A percentile compares a stretch with the other conserved stretches of the same genome.
Conservation (phyloP, 2,797 vertebrate species). For the Clamator glandarius region DNA sequence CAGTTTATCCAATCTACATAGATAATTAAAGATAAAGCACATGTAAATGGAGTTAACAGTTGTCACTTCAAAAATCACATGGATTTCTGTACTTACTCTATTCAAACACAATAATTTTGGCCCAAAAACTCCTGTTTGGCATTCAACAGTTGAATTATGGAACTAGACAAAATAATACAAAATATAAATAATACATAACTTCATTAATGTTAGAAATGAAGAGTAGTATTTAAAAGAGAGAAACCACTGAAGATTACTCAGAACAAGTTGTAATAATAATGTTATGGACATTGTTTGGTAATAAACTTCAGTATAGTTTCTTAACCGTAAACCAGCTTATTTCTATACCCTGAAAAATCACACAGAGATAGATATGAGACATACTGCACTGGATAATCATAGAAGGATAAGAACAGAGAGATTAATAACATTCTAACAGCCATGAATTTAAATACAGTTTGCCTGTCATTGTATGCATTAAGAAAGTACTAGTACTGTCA, state of each 20-base stretch:
- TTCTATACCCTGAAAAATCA: background rate
- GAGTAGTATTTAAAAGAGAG: background rate
- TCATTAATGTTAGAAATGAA: background rate
- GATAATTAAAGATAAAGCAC: background rate
- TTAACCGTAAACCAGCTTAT: background rate
- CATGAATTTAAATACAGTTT: background rate
- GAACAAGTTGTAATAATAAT: background rate
- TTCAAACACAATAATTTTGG: background rate
- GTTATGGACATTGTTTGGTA: background rate
- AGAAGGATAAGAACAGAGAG: background rate
- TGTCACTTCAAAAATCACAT: background rate
- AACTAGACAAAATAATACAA: background rate
- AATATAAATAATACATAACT: background rate
- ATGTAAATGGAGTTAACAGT: background rate
- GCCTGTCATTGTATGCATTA: background rate
- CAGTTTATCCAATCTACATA: background rate
- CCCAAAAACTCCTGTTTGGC: background rate
- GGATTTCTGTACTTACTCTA: background rate
- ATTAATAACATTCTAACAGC: background rate
- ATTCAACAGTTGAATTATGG: background rate
- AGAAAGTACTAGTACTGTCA: background rate
- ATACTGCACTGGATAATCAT: background rate
- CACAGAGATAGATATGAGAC: background rate
- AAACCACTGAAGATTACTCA: background rate
- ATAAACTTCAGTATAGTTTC: background rate